These are phyloP conservation scores for Luehdorfia chinensis DNA, from an alignment of 1,140 invertebrate species.

Conservation along the genomic window DNA sequence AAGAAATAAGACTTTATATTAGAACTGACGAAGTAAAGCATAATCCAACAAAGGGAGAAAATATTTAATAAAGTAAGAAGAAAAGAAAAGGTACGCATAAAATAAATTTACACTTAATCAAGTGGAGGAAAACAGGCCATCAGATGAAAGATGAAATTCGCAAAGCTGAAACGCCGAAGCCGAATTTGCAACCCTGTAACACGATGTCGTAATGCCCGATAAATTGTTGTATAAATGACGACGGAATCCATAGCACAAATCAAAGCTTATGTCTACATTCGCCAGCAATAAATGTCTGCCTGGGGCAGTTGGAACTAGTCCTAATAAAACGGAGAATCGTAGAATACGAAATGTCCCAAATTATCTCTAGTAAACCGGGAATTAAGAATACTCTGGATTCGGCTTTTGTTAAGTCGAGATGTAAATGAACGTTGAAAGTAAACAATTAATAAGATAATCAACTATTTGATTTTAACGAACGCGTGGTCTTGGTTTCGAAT, in stretches of 20 bases:
- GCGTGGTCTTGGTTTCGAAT: no score
- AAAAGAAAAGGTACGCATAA: background rate
- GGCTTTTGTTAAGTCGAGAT: background rate
- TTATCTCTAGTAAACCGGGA: background rate
- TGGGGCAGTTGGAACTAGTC: background rate
- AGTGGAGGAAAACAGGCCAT: background rate
- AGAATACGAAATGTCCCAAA: constrained; percentile 3
- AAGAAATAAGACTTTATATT: no score
- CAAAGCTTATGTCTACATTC: constrained; percentile 18
- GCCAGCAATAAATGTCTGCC: constrained; percentile 7
- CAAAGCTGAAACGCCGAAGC: constrained; percentile 13
- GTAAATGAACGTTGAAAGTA: background rate
- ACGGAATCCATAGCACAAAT: constrained; percentile 14
- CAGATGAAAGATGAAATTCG: constrained; percentile 12
- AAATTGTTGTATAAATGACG: constrained; percentile 16
- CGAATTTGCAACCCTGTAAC: constrained; percentile 8
- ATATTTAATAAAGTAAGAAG: background rate
- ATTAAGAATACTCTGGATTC: background rate
- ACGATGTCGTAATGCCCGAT: constrained; percentile 13
- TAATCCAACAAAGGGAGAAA: no score
- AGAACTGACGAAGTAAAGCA: no score
- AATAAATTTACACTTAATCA: background rate
- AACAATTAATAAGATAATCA: background rate
- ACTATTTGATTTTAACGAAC: no score
- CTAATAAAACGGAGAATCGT: constrained; percentile 3